Base-by-base conservation (phyloP, 2,113 vertebrate species). In the Fukomys damarensis region DNA sequence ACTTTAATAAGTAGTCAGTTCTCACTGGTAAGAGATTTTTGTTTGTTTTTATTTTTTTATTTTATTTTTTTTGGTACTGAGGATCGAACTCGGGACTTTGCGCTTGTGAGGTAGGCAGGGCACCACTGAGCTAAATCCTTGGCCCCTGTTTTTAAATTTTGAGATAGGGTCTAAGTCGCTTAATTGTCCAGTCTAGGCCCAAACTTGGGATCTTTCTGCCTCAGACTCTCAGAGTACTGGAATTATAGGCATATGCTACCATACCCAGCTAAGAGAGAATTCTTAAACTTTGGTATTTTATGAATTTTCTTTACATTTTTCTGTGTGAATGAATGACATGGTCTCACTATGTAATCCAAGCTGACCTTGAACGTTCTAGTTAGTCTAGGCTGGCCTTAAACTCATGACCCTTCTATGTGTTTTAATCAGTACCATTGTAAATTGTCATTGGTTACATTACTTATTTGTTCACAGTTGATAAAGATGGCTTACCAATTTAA, bases 221-320 rank as follows among this genome's bases (percentile, higher is more conserved):
- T 49, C 46, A 77, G 7, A 17, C 74, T 77, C 13, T 43, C 13
- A 77, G 74, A 49, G 65, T 68, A 14, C 65, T 68, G 35, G 65
- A 3, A 72, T 76, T 76, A 49, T 28, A 49, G 43, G 26, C 43
- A 30, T 76, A 26, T 30, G 6, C 81, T 26, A 61, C 12, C 26
- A 63, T 4, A 19, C 58, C 16, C 38, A 63, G 19, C 14, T 32
- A 63, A 66, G 61, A 65, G 41, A 66, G 28, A 92, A 68, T 85
- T 84, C 68, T 84, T 96, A 92, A 90, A 89, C 49, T 76, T 83
- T 63, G 86, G 11, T 92, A 35, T 92, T 94, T 63, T 81, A n/a
- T 94, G 76, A 87, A 91, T 92, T 77, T 72, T 41, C 35, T 70
- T n/a, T 76, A n/a, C 49, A 76, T 12, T 76, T 76, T 76, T 68